phyloP scores from a whole-genome alignment of 1,140 invertebrate genomes.

The Myzus persicae region DNA sequence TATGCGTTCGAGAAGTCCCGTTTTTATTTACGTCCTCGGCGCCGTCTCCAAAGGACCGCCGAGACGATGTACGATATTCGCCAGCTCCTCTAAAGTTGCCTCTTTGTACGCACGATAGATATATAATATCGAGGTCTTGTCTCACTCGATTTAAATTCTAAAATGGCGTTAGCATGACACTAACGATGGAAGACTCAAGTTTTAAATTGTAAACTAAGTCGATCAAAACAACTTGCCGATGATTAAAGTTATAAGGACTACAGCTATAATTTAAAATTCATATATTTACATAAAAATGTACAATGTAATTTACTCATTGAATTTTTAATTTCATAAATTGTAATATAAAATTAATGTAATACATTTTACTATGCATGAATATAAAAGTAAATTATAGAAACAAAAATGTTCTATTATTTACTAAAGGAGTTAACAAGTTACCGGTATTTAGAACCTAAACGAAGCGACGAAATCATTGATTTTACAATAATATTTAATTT shows the following conservation, averaged over 20 bases:
- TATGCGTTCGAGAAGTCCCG: not conserved
- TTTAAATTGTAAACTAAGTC: not conserved
- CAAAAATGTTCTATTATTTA: too few species aligned
- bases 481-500: too few species aligned
- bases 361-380: too few species aligned
- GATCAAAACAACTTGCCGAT: not conserved
- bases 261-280: not conserved
- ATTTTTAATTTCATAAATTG: too few species aligned
- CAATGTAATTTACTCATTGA: too few species aligned
- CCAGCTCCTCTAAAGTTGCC: not conserved
- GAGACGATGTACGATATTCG: not conserved
- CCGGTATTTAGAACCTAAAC: too few species aligned
- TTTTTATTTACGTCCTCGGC: conserved; percentile 10
- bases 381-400: too few species aligned
- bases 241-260: not conserved
- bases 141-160: not conserved
- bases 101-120: not conserved
- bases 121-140: not conserved
- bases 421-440: too few species aligned
- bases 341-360: too few species aligned
- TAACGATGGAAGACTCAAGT: not conserved
- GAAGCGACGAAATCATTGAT: too few species aligned
- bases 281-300: too few species aligned
- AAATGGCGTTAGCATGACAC: not conserved
- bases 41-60: not conserved